Evolutionary conservation across 1,140 invertebrate genomes (phyloP).

Genomic region (Harpegnathos saltator): DNA sequence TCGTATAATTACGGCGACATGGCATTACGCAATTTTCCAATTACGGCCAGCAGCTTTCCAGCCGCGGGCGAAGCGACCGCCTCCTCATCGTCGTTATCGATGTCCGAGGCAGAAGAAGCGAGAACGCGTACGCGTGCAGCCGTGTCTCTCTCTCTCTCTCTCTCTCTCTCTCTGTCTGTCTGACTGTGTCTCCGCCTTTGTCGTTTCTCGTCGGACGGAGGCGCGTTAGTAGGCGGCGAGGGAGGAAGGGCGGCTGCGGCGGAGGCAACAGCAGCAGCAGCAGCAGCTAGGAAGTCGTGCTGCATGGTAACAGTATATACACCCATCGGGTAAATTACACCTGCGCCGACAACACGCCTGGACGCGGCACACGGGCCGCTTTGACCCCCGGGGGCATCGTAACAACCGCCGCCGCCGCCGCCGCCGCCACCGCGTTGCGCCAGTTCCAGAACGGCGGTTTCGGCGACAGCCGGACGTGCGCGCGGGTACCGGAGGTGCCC

Average conservation of each 20-base stretch:
- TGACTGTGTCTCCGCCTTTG: constrained; percentile 17
- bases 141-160: constrained; percentile 18
- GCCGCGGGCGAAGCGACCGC: constrained; percentile 42
- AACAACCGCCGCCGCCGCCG: constrained; percentile 29
- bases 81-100: constrained; percentile 2
- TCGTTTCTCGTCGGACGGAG: constrained; percentile 1
- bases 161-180: no score
- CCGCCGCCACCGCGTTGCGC: not conserved
- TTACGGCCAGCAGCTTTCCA: constrained; percentile 52
- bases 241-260: not conserved
- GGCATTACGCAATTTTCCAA: constrained; percentile 60
- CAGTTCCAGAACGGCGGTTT: constrained; percentile 74
- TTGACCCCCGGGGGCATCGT: constrained; percentile 61
- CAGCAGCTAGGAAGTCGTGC: constrained; percentile 56
- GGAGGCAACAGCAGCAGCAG: constrained; percentile 38
- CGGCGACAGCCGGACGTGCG: constrained; percentile 65
- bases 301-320: constrained; percentile 57
- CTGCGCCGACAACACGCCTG: constrained; percentile 53
- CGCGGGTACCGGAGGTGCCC: constrained; percentile 57
- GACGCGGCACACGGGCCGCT: constrained; percentile 24
- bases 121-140: constrained; percentile 25
- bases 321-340: constrained; percentile 63
- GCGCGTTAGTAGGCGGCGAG: no score
- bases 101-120: constrained; percentile 18
- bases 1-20: constrained; percentile 54